Conservation (phyloP, 2,797 vertebrate species). For the Carcharodon carcharias region DNA sequence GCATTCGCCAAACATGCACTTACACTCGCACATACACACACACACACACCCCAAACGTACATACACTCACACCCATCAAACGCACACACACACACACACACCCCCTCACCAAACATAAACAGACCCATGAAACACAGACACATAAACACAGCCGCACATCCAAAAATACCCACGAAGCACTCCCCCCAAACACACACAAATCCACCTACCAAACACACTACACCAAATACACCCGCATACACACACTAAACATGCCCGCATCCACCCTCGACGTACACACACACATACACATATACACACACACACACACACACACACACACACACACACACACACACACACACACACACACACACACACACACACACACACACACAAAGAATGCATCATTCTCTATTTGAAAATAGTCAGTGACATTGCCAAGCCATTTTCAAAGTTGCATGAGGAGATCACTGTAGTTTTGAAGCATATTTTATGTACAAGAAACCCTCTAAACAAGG, state of each 20-base stretch:
- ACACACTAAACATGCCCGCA: too few relatives aligned
- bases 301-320: neutral
- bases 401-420: neutral
- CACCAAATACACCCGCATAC: neutral
- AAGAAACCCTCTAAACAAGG: neutral
- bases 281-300: neutral
- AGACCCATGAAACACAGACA: neutral
- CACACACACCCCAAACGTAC: neutral
- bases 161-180: neutral
- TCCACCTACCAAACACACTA: neutral
- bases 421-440: neutral
- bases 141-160: too few relatives aligned
- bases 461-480: neutral
- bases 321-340: neutral
- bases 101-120: neutral
- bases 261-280: too few relatives aligned
- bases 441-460: neutral
- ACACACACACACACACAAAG: neutral
- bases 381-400: neutral
- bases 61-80: neutral
- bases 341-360: too few relatives aligned
- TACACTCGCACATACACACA: too few relatives aligned
- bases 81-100: neutral
- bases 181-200: neutral
- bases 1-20: too few relatives aligned